phyloP scores from a whole-genome alignment of 2,113 vertebrate genomes.

The Hippoglossus stenolepis region DNA sequence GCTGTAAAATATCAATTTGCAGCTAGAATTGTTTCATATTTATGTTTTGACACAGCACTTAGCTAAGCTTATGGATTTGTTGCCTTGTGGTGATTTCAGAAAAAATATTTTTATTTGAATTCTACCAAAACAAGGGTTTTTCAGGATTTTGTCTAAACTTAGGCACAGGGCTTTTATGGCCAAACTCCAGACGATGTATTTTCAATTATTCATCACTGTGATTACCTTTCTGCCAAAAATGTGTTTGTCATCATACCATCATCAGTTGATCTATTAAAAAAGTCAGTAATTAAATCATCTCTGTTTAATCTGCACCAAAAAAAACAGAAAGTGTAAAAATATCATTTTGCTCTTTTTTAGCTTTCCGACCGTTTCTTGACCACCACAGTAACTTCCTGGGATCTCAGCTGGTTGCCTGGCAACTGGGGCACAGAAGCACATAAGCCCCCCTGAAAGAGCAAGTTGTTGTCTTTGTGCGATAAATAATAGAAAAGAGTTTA shows the following conservation, averaged over 20 bases:
- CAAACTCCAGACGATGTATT: too few relatives aligned
- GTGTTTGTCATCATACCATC: too few relatives aligned
- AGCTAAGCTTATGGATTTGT: too few relatives aligned
- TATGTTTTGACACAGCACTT: too few relatives aligned
- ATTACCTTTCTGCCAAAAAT: too few relatives aligned
- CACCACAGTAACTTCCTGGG: background rate
- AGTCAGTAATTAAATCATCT: too few relatives aligned
- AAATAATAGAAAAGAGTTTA: background rate
- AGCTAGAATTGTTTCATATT: too few relatives aligned
- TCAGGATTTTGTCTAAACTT: background rate
- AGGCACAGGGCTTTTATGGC: background rate
- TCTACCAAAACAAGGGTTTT: background rate
- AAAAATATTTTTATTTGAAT: background rate
- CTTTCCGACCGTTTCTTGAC: background rate
- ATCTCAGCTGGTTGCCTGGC: slow-evolving; percentile 1
- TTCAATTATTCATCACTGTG: too few relatives aligned
- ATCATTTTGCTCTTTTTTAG: background rate
- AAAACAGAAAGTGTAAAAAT: background rate
- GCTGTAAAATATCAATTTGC: too few relatives aligned
- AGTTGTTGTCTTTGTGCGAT: background rate
- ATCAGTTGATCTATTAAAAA: too few relatives aligned
- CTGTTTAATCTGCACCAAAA: background rate
- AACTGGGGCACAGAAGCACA: background rate
- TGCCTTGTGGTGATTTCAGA: background rate
- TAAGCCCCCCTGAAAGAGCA: background rate